phyloP scores from a whole-genome alignment of 2,113 vertebrate genomes.

The Corapipo altera region DNA sequence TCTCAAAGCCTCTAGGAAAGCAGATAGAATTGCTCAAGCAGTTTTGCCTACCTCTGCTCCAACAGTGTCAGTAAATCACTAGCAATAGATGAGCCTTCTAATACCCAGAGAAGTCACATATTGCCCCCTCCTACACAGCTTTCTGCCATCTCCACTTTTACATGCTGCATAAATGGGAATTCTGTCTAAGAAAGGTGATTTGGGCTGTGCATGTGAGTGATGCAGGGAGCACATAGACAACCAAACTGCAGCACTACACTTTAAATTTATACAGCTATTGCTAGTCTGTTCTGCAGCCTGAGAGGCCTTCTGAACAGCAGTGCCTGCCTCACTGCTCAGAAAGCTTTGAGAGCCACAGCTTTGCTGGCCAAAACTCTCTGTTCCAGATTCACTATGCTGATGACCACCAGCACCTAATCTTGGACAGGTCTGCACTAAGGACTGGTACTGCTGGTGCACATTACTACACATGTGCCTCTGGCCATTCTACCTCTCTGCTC shows the following conservation, averaged over 20 bases:
- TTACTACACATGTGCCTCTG: fast-evolving
- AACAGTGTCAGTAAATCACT: not conserved
- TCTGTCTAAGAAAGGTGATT: not conserved
- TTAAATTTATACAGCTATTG: not conserved
- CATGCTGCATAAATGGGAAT: not conserved
- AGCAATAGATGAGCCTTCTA: not conserved
- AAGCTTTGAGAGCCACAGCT: not conserved
- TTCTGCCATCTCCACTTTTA: not conserved
- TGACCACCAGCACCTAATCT: not conserved
- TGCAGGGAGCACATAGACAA: not conserved
- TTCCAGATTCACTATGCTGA: not conserved
- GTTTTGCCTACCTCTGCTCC: not conserved
- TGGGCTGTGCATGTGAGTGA: fast-evolving
- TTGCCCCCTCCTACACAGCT: not conserved
- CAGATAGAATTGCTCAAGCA: not conserved
- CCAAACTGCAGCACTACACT: not conserved
- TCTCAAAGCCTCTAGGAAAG: not conserved
- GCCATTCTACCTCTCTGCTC: not conserved
- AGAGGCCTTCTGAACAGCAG: not conserved
- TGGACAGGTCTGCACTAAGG: not conserved
- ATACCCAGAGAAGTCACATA: not conserved
- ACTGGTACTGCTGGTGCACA: fast-evolving
- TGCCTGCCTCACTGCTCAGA: not conserved
- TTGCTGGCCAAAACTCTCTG: not conserved
- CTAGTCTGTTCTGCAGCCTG: not conserved